These are phyloP conservation scores for Lytechinus variegatus DNA, from an alignment of 35 echinoderm and acorn worm genomes.

Conservation along the genomic window DNA sequence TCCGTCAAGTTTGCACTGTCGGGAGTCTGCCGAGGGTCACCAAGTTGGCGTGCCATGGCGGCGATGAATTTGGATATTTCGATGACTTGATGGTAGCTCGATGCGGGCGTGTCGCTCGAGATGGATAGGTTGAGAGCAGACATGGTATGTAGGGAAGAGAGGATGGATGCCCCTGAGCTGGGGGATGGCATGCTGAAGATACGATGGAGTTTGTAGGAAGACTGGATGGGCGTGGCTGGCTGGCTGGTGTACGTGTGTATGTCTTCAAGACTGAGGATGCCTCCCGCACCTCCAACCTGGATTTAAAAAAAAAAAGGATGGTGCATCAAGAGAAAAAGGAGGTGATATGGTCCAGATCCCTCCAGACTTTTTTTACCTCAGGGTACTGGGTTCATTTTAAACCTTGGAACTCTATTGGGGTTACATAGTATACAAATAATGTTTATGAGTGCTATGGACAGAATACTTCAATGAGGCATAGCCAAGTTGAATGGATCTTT, in stretches of 20 bases:
- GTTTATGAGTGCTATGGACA: no score
- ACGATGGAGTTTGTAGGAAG: slow-evolving; percentile 28
- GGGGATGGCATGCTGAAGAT: slow-evolving; percentile 67
- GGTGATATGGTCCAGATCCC: no score
- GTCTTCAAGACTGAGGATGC: slow-evolving; percentile 58
- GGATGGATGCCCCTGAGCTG: slow-evolving; percentile 70
- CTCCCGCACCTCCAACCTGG: slow-evolving; percentile 55
- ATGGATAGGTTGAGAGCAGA: slow-evolving; percentile 63
- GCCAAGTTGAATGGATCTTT: no score
- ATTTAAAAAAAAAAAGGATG: not conserved
- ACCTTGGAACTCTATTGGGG: no score
- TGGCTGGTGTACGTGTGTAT: slow-evolving; percentile 42
- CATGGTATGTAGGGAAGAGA: slow-evolving; percentile 67
- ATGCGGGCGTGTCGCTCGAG: not conserved
- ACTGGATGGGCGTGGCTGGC: slow-evolving; percentile 28
- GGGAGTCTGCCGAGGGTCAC: not conserved
- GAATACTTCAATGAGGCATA: no score
- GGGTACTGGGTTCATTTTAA: no score
- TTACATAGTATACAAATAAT: no score
- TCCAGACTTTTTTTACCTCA: no score
- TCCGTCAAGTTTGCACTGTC: not conserved
- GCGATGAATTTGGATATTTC: slow-evolving; percentile 64
- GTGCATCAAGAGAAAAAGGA: not conserved
- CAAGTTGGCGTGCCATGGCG: not conserved
- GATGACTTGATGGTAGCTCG: slow-evolving; percentile 68